phyloP scores from a whole-genome alignment of 2,113 vertebrate species.

The Cricetomys ansorgei region DNA sequence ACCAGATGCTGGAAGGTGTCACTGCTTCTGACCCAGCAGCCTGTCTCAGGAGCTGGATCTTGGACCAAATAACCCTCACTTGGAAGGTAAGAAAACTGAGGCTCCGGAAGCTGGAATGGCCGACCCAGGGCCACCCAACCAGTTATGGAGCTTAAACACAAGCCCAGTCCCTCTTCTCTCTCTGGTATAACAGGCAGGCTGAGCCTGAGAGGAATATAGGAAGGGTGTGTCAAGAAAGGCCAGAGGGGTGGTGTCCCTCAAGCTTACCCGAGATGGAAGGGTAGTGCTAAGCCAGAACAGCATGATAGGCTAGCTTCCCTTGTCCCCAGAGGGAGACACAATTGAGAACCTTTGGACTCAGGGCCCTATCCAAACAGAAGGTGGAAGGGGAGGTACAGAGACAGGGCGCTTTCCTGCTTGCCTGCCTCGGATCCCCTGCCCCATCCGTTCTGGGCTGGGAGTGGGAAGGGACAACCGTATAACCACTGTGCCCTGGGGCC shows the following conservation, averaged over 20 bases:
- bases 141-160: not conserved
- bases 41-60: not conserved
- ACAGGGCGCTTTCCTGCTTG: too few relatives aligned
- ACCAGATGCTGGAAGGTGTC: accelerated
- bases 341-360: not conserved
- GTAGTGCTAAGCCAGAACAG: too few relatives aligned
- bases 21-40: too few relatives aligned
- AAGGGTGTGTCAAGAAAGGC: not conserved
- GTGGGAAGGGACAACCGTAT: accelerated
- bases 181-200: too few relatives aligned
- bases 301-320: too few relatives aligned
- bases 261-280: not conserved
- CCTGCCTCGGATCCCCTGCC: not conserved
- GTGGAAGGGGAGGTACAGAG: accelerated
- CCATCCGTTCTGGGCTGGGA: not conserved
- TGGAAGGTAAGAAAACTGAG: not conserved
- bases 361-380: not conserved
- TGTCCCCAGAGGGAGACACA: not conserved
- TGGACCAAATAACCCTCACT: not conserved
- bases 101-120: too few relatives aligned
- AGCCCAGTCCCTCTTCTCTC: too few relatives aligned
- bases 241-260: too few relatives aligned
- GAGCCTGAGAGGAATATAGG: accelerated
- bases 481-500: not conserved
- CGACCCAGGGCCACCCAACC: too few relatives aligned